Evolutionary conservation across 2,113 vertebrate species (phyloP), one percentile per base, ranked within the genome.

Genomic region (Paramormyrops kingsleyae): DNA sequence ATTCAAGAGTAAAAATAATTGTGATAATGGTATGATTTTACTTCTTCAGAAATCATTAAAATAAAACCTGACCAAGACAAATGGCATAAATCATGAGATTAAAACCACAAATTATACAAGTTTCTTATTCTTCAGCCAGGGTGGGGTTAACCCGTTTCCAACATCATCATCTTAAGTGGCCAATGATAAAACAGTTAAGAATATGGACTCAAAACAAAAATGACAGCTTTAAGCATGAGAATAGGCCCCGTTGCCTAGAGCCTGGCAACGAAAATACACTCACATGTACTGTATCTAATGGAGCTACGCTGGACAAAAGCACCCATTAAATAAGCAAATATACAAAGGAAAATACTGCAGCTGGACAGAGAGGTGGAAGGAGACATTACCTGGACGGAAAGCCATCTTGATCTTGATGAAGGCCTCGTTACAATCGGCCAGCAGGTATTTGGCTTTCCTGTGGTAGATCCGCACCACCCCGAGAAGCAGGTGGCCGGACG

Each of bases 341-440:
- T 19, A 83, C 1, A 24, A 42, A 44, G 77, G 39, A 44, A 83
- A 83, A 44, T 8, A 15, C 24, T 50, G 42, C n/a, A 50, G 62
- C 62, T 31, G 62, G 62, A 27, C n/a, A 70, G 62, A 66, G 62
- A 31, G 9, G n/a, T 0, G 10, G n/a, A 70, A 12, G n/a, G 27
- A 70, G n/a, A 44, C 13, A 86, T 87, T 96, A 99, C 99, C 99
- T 97, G 98, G 99, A 90, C 99, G 96, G 93, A 99, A 99, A 93
- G 99, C 99, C 99, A 99, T 99, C 95, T 99, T 99, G 94, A 99
- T 99, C 95, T 99, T 99, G 94, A 99, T 99, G 93, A 99, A 99
- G 5, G 99, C 99, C 94, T 99, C 99, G 92, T 99, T 99, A 95
- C 99, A 99, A 93, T 99, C 99, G 91, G 99, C 99, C 92, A 99